Evolutionary conservation across 2,113 vertebrate genomes (phyloP), one percentile per base, ranked within the genome.

Genomic region (Dermatemys mawii): DNA sequence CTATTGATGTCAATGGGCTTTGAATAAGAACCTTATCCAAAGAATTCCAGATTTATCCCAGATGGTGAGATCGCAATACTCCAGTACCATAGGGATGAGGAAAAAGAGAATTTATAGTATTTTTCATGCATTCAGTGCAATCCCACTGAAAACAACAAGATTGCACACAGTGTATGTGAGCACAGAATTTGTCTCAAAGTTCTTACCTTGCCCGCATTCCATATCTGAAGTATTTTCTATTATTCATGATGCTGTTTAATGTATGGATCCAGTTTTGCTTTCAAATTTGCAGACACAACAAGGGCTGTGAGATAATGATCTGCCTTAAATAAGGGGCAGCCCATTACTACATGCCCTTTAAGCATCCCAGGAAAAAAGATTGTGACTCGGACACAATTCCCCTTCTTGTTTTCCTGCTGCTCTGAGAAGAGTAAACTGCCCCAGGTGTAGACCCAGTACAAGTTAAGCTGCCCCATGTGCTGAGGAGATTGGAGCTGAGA

Each of bases 391-490:
- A 75, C 41, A 76, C 73, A 55, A 54, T 83, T 60, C 78, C 44
- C 50, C 2, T 29, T 78, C 0, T 0, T 5, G 17, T 12, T 63
- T 54, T 49, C 0, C 0, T 38, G 10, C 5, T n/a, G 80, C 19
- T 48, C 26, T 11, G 0, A 26, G 73, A 29, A 50, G 4, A 86
- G 19, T 5, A 10, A 83, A 51, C n/a, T 19, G 48, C 6, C 38
- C 21, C 0, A 10, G 9, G 50, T 11, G 22, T 1, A 76, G 73
- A 73, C 73, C 22, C 11, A 76, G 73, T 76, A 27, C 3, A 76
- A 46, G 22, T 0, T 22, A 54, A 5, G 3, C 44, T 84, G 73
- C 5, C 16, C 35, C 0, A 0, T 44, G 0, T 0, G 44, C 63
- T 92, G 73, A 50, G 80, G 51, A 94, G 85, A 90, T 44, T 6